Base-by-base conservation (phyloP, 2,113 vertebrate genomes). In the Tetrax tetrax region DNA sequence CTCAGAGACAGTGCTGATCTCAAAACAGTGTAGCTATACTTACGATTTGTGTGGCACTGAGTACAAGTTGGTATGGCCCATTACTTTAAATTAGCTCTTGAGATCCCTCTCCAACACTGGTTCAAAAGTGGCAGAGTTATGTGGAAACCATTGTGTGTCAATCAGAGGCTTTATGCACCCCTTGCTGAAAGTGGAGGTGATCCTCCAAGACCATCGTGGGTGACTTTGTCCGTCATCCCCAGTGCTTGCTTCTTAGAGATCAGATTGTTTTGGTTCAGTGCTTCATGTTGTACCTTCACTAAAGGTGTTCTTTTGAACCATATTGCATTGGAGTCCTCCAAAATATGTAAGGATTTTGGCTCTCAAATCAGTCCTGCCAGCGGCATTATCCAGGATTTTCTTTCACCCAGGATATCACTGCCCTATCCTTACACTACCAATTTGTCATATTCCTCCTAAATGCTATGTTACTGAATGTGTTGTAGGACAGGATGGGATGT, bases 381-480 rank as follows among this genome's bases (percentile, higher is more conserved):
- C 16, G 64, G 20, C 3, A 4, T 71, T 81, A 71, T 24, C 25
- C 56, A 51, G 59, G n/a, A 8, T 66, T 83, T 92, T 64, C n/a
- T 78, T 83, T 84, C 37, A 83, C 10, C 28, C 38, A 48, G 38
- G 16, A 35, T 29, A 71, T 33, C 33, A 27, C 25, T 56, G 16
- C 17, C 18, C 29, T 70, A 31, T 64, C 35, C n/a, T 68, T 78
- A 16, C 6, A 27, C 29, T 60, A 31, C 8, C 51, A 33, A 25
- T 87, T 87, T 76, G 35, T 96, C 83, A 79, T 79, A 78, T 68
- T 71, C 24, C 14, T 83, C 35, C 69, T 56, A n/a, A 84, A 83
- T 64, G 56, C 25, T 78, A 14, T 53, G 16, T 76, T 79, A 76
- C 33, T 56, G 29, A 68, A 38, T 45, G 21, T 76, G 65, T 60